Evolutionary conservation across 2,113 vertebrate genomes (phyloP).

Genomic region (Anoplopoma fimbria): DNA sequence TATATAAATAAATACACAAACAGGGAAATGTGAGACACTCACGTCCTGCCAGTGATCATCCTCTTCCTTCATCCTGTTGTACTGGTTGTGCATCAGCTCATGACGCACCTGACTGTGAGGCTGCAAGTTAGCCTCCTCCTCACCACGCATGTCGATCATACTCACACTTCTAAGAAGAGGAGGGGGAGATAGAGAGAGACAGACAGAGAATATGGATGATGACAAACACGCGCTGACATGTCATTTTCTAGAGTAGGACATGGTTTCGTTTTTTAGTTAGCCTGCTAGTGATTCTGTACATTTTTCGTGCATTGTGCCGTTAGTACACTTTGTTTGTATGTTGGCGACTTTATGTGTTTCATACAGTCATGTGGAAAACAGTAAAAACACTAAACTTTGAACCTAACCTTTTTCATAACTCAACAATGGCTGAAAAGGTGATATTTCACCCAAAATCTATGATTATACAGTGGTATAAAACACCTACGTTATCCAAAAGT

Average conservation of each 20-base stretch:
- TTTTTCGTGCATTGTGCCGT: not conserved
- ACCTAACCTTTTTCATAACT: not conserved
- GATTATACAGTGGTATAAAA: not conserved
- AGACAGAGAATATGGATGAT: not conserved
- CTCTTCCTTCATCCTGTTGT: slow-evolving; percentile 92
- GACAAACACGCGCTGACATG: not conserved
- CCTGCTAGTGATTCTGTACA: not conserved
- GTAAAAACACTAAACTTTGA: not conserved
- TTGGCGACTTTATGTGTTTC: not conserved
- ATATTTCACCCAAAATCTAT: not conserved
- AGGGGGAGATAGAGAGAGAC: not conserved
- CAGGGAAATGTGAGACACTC: slow-evolving; percentile 72
- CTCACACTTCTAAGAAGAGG: slow-evolving; percentile 88
- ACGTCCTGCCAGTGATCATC: slow-evolving; percentile 98
- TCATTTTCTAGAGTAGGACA: not conserved
- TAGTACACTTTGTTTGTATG: not conserved
- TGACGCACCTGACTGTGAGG: slow-evolving; percentile 94
- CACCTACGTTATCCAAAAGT: not conserved
- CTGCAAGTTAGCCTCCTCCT: slow-evolving; percentile 86
- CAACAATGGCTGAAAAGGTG: not conserved
- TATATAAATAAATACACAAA: not conserved
- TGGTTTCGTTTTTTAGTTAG: not conserved
- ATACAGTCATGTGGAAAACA: not conserved
- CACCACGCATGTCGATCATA: slow-evolving; percentile 95
- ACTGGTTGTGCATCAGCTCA: slow-evolving; percentile 91